Evolutionary conservation across 2,113 vertebrate species (phyloP).

Genomic region (Hoplias malabaricus): DNA sequence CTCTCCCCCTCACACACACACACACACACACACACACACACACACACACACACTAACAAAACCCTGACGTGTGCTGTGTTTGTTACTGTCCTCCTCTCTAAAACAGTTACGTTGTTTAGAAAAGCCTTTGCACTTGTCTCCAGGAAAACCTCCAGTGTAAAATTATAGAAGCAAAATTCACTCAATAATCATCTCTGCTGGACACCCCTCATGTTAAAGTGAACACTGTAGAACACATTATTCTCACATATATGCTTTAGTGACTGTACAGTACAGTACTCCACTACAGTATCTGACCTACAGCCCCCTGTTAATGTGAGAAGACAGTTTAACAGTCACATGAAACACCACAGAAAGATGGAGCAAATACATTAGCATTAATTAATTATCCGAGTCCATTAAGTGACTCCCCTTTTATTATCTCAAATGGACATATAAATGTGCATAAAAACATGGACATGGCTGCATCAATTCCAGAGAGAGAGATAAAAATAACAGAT

Average conservation of each 20-base stretch:
- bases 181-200: too few species aligned
- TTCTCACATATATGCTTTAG: too few species aligned
- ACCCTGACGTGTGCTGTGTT: background rate
- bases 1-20: background rate
- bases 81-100: background rate
- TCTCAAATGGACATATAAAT: constrained; percentile 35
- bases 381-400: constrained; percentile 48
- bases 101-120: background rate
- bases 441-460: constrained; percentile 45
- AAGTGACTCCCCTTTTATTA: constrained; percentile 63
- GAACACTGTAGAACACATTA: too few species aligned
- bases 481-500: background rate
- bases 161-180: too few species aligned
- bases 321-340: background rate
- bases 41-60: background rate
- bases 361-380: constrained; percentile 3
- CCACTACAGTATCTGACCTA: too few species aligned
- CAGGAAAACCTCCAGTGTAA: background rate
- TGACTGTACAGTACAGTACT: too few species aligned
- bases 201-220: too few species aligned
- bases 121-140: background rate
- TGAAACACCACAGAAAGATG: background rate
- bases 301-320: background rate
- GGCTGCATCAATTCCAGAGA: background rate
- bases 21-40: background rate